Evolutionary conservation across 2,888 invertebrate genomes (phyloP).

Genomic region (Philonicus albiceps): DNA sequence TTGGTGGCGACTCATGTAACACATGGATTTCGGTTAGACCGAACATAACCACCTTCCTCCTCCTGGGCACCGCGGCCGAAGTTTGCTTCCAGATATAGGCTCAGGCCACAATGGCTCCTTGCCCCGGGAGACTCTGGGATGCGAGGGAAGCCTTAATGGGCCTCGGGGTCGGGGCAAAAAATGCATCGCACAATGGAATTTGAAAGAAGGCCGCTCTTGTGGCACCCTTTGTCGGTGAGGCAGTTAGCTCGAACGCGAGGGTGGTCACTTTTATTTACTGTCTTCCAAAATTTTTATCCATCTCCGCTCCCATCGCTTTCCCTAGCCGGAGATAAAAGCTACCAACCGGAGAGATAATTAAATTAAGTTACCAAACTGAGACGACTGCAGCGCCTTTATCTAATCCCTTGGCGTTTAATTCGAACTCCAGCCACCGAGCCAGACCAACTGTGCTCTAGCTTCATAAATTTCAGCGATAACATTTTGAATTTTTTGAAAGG

Average conservation of each 20-base stretch:
- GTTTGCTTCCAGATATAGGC: background rate
- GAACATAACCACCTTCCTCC: background rate
- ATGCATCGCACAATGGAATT: conserved; percentile 36
- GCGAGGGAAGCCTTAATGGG: conserved; percentile 16
- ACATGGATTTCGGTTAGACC: conserved; percentile 16
- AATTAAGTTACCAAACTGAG: conserved; percentile 33
- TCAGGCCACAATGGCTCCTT: background rate
- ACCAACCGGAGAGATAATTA: conserved; percentile 40
- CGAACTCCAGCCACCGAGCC: background rate
- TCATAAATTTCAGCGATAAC: conserved; percentile 19
- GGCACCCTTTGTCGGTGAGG: conserved; percentile 42
- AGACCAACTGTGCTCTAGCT: background rate
- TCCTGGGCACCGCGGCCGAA: background rate
- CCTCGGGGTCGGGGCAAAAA: background rate
- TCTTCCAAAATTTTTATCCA: conserved; percentile 24
- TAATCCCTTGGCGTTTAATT: conserved; percentile 14
- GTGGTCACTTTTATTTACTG: conserved; percentile 41
- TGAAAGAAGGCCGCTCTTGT: conserved; percentile 34
- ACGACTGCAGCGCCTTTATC: conserved; percentile 22
- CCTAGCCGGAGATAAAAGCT: conserved; percentile 15
- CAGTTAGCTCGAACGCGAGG: conserved; percentile 38
- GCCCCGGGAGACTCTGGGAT: background rate
- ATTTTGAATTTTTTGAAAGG: background rate
- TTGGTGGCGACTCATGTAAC: conserved; percentile 28
- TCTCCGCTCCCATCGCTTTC: conserved; percentile 5